Evolutionary conservation across 2,113 vertebrate species (phyloP).

Genomic region (Phylloscopus trochiloides): DNA sequence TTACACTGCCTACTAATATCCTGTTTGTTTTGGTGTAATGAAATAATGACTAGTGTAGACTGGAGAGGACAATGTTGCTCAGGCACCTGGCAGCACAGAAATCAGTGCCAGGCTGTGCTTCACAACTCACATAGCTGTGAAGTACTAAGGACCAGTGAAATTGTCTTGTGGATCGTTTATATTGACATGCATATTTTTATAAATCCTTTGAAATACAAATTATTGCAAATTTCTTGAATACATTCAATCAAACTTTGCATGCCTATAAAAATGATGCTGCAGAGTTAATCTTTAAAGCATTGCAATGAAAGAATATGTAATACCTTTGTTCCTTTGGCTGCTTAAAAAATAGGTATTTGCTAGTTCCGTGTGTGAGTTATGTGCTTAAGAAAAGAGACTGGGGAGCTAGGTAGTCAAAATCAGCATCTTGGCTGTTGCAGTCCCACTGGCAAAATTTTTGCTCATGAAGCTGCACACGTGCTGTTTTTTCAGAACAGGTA

Average conservation of each 20-base stretch:
- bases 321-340: not conserved
- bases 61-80: not conserved
- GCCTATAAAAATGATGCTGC: not conserved
- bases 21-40: not conserved
- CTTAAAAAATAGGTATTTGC: not conserved
- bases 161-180: not conserved
- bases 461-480: rapidly evolving
- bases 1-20: not conserved
- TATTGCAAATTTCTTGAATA: not conserved
- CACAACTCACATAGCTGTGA: not conserved
- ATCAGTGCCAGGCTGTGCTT: not conserved
- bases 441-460: not conserved
- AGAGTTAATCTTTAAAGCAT: not conserved
- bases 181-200: not conserved
- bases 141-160: not conserved
- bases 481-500: not conserved
- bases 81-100: not conserved
- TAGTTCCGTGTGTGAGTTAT: not conserved
- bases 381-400: not conserved
- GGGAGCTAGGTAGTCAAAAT: not conserved
- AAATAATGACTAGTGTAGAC: not conserved
- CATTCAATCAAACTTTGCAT: not conserved
- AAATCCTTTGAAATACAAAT: not conserved
- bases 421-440: not conserved
- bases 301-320: not conserved